These are phyloP conservation scores for Eudyptes chrysolophus DNA, from an alignment of 2,113 vertebrate species.

Conservation along the genomic window DNA sequence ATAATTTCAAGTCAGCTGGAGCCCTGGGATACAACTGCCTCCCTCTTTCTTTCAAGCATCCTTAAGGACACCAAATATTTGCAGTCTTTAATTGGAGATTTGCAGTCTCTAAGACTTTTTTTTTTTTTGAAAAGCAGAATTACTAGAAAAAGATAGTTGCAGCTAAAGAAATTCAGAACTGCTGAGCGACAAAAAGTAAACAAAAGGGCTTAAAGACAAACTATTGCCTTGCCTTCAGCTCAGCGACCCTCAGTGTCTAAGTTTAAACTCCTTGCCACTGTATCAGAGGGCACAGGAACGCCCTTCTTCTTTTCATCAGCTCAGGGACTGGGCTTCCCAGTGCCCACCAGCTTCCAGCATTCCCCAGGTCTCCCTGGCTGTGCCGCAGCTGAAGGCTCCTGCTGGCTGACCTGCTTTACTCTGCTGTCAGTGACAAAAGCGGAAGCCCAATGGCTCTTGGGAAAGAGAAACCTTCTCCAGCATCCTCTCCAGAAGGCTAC, in stretches of 20 bases:
- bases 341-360: neutral
- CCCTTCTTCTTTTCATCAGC: neutral
- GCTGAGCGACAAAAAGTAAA: neutral
- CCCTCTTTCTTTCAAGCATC: neutral
- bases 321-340: neutral
- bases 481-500: neutral
- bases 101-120: neutral
- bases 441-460: neutral
- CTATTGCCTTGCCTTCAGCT: neutral
- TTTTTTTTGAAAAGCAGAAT: neutral
- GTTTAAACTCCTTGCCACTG: neutral
- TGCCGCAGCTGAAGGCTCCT: neutral
- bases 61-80: neutral
- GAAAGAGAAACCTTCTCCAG: neutral
- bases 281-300: neutral
- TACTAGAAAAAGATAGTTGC: neutral
- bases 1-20: neutral
- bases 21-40: neutral
- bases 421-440: neutral
- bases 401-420: neutral
- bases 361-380: accelerated
- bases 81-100: neutral
- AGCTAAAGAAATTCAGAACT: neutral
- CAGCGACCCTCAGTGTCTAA: neutral
- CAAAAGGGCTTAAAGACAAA: neutral